Conservation (phyloP, 2,888 invertebrate species). For the Chaetoderma sp. region DNA sequence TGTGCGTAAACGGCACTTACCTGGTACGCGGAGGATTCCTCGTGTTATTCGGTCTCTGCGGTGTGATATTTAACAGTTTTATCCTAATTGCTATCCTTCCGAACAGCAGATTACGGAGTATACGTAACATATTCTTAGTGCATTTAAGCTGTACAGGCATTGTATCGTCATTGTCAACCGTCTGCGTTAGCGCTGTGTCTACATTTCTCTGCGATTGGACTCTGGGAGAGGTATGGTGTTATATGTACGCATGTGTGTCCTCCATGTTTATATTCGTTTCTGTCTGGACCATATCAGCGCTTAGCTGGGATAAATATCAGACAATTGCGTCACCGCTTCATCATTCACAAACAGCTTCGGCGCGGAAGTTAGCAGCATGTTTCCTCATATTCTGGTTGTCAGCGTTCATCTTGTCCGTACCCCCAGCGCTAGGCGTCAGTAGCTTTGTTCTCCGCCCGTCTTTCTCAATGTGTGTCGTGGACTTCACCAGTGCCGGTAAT, state of each 20-base stretch:
- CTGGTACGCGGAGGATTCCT: slow-evolving; percentile 40
- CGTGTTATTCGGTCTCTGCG: slow-evolving; percentile 42
- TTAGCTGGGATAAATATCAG: slow-evolving; percentile 63
- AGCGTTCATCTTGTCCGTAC: slow-evolving; percentile 46
- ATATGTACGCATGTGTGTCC: slow-evolving; percentile 45
- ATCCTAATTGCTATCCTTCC: slow-evolving; percentile 50
- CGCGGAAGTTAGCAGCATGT: slow-evolving; percentile 49
- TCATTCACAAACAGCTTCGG: slow-evolving; percentile 53
- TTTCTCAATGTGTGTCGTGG: slow-evolving; percentile 52
- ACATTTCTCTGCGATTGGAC: slow-evolving; percentile 46
- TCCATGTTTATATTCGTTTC: slow-evolving; percentile 44
- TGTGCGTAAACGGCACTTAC: too few species aligned
- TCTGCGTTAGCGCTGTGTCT: slow-evolving; percentile 41
- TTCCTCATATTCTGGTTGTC: slow-evolving; percentile 50
- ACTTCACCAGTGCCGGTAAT: slow-evolving; percentile 39
- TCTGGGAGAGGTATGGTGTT: slow-evolving; percentile 44
- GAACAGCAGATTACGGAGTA: slow-evolving; percentile 46
- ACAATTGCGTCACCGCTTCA: slow-evolving; percentile 58
- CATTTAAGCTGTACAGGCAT: slow-evolving; percentile 49
- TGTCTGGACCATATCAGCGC: slow-evolving; percentile 53
- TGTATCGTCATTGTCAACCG: slow-evolving; percentile 36
- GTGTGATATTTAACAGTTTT: slow-evolving; percentile 43
- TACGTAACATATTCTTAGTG: slow-evolving; percentile 50
- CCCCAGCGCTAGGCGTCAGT: slow-evolving; percentile 51
- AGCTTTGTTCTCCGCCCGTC: slow-evolving; percentile 46